phyloP scores from a whole-genome alignment of 2,797 vertebrate genomes.

The Nannoperca australis region DNA sequence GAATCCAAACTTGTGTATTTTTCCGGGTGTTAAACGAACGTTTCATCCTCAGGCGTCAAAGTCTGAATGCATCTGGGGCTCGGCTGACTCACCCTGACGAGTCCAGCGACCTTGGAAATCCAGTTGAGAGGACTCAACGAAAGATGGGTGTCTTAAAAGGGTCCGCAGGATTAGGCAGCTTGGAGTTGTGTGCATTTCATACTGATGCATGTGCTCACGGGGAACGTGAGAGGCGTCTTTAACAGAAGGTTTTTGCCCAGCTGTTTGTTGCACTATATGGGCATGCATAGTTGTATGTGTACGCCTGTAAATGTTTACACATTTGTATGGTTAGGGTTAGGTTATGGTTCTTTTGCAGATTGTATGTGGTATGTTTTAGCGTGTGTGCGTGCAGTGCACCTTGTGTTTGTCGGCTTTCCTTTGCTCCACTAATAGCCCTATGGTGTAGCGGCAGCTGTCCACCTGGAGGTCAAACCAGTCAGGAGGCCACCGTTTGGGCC shows the following conservation, averaged over 20 bases:
- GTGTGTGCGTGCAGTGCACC: slow-evolving; percentile 22
- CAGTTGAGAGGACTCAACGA: slow-evolving; percentile 39
- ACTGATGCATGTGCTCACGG: neutral
- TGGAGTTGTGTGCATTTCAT: slow-evolving; percentile 34
- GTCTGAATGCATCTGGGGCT: slow-evolving; percentile 21
- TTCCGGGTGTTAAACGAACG: slow-evolving; percentile 46
- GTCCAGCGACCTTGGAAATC: slow-evolving; percentile 54
- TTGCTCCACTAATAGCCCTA: slow-evolving; percentile 74
- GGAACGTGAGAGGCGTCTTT: slow-evolving; percentile 22
- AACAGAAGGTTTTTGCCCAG: slow-evolving; percentile 2
- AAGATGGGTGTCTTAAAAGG: slow-evolving; percentile 58
- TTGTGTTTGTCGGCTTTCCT: slow-evolving; percentile 68
- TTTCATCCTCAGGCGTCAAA: slow-evolving; percentile 37
- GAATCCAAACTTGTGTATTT: slow-evolving; percentile 63
- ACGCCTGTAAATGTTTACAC: slow-evolving; percentile 14
- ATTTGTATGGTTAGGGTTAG: neutral
- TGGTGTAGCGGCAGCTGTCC: slow-evolving; percentile 73
- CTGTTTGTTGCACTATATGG: slow-evolving; percentile 12
- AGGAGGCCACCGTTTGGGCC: slow-evolving; percentile 50
- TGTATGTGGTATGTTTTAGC: slow-evolving; percentile 13
- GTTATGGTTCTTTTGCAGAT: slow-evolving; percentile 1
- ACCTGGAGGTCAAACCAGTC: slow-evolving; percentile 68
- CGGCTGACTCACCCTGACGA: slow-evolving; percentile 20
- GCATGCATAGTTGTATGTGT: neutral
- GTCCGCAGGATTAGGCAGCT: slow-evolving; percentile 49